These are phyloP conservation scores for Aptenodytes forsteri DNA, from an alignment of 2,113 vertebrate genomes.

Conservation along the genomic window DNA sequence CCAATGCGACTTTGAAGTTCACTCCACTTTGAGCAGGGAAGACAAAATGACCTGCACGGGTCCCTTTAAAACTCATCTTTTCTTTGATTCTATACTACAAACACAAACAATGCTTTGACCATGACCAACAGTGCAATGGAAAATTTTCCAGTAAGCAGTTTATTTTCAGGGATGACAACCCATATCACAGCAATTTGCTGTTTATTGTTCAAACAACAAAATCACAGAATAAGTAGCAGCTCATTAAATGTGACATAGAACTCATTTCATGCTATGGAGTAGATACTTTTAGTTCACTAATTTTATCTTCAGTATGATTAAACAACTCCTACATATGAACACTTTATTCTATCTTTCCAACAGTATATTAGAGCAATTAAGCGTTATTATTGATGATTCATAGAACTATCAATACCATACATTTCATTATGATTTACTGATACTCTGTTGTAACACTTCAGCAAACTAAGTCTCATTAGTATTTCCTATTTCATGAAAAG, in stretches of 20 bases:
- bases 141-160: background rate
- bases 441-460: background rate
- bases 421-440: background rate
- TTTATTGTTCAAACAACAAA: background rate
- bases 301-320: background rate
- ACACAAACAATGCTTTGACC: background rate
- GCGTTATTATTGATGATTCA: background rate
- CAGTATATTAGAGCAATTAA: background rate
- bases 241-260: background rate
- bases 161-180: background rate
- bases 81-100: background rate
- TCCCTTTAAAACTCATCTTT: background rate
- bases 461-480: background rate
- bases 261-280: background rate
- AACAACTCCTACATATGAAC: background rate
- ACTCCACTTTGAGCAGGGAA: background rate
- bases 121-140: background rate
- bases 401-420: background rate
- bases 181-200: background rate
- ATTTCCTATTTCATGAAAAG: background rate
- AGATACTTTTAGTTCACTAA: background rate
- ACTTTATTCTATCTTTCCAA: background rate
- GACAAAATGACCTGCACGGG: background rate
- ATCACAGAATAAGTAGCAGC: background rate
- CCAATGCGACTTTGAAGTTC: accelerated